Base-by-base conservation (phyloP, 2,797 vertebrate species). In the Stomatorhinus walkeri region DNA sequence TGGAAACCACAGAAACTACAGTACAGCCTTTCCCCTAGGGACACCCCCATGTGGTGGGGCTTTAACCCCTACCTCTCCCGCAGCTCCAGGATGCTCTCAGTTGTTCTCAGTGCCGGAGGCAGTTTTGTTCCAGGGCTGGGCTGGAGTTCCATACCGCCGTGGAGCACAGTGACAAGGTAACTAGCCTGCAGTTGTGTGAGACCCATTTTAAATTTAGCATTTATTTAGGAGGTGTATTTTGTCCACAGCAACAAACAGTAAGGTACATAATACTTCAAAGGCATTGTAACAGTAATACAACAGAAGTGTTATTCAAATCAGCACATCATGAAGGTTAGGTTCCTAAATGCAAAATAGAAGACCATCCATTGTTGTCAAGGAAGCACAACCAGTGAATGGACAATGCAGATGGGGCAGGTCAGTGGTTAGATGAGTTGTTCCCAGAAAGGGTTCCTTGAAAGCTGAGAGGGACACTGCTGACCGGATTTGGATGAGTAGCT, bases 131-230 rank as follows among this genome's bases (percentile, higher is more conserved):
- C 90, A 99, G 99, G 95, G 98, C 98, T 0, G 98, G 97, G 32
- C 96, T 99, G 93, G 99, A 99, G 95, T 99, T 99, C 94, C 98
- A 99, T 94, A 97, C 96, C 88, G 98, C 98, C 97, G 96, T 97
- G 0, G 98, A 99, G 88, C 98, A 99, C 79, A 96, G 95, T 90
- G 95, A 96, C 93, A 98, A 98, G 97, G 97, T 97, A 96, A 72
- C 22, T 40, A 36, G 52, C 24, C 24, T 54, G 48, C 22, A 79
- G 36, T 19, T 28, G 14, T 19, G 72, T 76, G 28, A 76, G 68
- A 28, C 32, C 36, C 28, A 8, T 79, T 43, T 43, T n/a, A 40
- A 40, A 43, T 79, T 9, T 43, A 43, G 8, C 72, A 79, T 79
- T 79, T 8, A 43, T 79, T 40, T 79, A 43, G 19, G 5, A 40